These are phyloP conservation scores for Isotomurus palustris DNA, from an alignment of 2,888 invertebrate species.

Conservation along the genomic window DNA sequence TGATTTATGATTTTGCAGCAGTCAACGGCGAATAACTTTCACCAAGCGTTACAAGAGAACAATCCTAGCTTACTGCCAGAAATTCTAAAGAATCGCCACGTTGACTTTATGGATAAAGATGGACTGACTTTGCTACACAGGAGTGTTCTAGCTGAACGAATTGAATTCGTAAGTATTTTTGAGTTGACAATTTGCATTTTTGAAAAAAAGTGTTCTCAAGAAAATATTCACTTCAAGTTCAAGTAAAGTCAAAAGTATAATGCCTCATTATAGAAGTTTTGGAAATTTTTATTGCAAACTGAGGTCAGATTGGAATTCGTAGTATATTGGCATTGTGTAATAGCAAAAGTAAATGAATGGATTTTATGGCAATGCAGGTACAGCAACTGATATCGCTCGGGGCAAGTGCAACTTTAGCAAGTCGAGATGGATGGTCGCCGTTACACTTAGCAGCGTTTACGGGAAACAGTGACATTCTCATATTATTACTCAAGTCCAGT, in stretches of 20 bases:
- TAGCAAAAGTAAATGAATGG: too few species aligned
- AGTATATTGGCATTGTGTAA: too few species aligned
- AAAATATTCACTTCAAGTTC: too few species aligned
- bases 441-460: constrained; percentile 41
- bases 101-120: constrained; percentile 44
- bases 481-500: constrained; percentile 39
- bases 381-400: constrained; percentile 41
- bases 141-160: constrained; percentile 42
- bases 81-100: constrained; percentile 41
- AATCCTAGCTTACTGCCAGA: constrained; percentile 40
- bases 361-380: constrained; percentile 40
- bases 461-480: constrained; percentile 43
- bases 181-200: background rate
- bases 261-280: too few species aligned
- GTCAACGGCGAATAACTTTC: constrained; percentile 30
- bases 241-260: too few species aligned
- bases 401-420: constrained; percentile 43
- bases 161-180: constrained; percentile 46
- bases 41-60: constrained; percentile 39
- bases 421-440: constrained; percentile 44
- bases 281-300: too few species aligned
- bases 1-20: constrained; percentile 18
- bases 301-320: background rate
- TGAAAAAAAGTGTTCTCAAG: background rate
- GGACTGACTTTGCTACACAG: constrained; percentile 44